Base-by-base conservation (phyloP, 2,113 vertebrate species). In the Cranoglanis bouderius region DNA sequence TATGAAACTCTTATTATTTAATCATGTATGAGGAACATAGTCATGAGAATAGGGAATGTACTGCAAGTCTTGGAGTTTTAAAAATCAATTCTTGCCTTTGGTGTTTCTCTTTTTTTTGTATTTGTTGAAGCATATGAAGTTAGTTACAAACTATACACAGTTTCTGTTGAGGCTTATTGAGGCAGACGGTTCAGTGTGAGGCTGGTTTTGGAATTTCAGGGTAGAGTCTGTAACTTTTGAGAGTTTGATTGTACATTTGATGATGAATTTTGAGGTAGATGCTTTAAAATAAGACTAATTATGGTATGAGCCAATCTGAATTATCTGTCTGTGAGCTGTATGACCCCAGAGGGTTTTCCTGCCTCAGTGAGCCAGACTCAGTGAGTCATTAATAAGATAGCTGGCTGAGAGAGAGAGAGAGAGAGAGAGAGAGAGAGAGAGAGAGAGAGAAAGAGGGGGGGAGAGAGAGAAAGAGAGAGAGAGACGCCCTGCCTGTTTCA, bases 341-440 rank as follows among this genome's bases (percentile, higher is more conserved):
- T 91, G 88, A 91, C 90, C 88, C 90, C 86, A 89, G 86, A 89
- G 90, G 90, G 88, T 85, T 91, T 83, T 87, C 61, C 85, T 87
- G 85, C 88, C 81, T 90, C 85, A 55, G 88, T 61, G 57, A 88
- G 88, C 82, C 88, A 89, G 82, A 77, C 88, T 89, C 88, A 81
- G 85, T 89, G 83, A 91, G 90, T 87, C 90, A 91, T 89, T 91
- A 89, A 88, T 88, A 85, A 84, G 89, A 84, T 84, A 90, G 82
- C 81, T 86, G 88, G 46, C 85, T 59, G 90, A 87, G 81, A 26
- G 83, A 87, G 72, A 67, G 70, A 90, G 74, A 87, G 55, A 65
- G 80, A 53, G 32, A 74, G 49, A 82, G 63, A 82, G 67, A 89
- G 35, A 57, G 43, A 89, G 59, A 67, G 83, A 90, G 67, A 90